Evolutionary conservation across 2,888 invertebrate species (phyloP).

Genomic region (Eristalis intricaria): DNA sequence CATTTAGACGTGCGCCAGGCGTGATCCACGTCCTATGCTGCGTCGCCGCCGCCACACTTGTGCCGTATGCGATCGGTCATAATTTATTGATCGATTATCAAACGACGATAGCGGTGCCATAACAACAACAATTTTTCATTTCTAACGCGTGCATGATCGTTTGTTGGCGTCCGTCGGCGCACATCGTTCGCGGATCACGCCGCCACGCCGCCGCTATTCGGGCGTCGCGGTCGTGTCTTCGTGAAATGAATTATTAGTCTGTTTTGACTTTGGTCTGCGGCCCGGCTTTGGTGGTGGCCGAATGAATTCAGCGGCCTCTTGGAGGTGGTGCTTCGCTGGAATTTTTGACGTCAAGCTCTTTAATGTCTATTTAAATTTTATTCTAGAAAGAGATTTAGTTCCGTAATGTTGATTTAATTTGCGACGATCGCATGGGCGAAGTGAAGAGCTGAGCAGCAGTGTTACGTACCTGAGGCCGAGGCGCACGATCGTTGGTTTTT

Average conservation of each 20-base stretch:
- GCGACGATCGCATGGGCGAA: neutral
- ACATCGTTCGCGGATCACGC: neutral
- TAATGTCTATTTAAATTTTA: conserved; percentile 61
- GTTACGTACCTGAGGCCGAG: neutral
- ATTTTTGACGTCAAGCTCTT: conserved; percentile 60
- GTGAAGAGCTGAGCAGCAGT: conserved; percentile 10
- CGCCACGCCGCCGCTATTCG: neutral
- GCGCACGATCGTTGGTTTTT: neutral
- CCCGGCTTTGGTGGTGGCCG: neutral
- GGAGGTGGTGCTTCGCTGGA: conserved; percentile 28
- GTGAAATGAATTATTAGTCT: conserved; percentile 45
- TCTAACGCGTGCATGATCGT: conserved; percentile 56
- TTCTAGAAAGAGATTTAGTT: conserved; percentile 64
- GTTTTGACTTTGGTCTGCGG: conserved; percentile 21
- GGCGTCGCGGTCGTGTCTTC: conserved; percentile 2
- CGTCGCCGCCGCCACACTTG: neutral
- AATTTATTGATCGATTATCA: conserved; percentile 60
- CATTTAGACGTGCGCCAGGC: neutral
- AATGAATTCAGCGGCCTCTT: conserved; percentile 1
- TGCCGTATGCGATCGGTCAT: neutral
- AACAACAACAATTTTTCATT: conserved; percentile 46
- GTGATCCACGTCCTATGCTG: neutral
- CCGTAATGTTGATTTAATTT: conserved; percentile 70
- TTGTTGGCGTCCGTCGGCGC: conserved; percentile 16
- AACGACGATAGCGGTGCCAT: neutral